phyloP scores from a whole-genome alignment of 2,113 vertebrate species.

The Thomomys bottae region DNA sequence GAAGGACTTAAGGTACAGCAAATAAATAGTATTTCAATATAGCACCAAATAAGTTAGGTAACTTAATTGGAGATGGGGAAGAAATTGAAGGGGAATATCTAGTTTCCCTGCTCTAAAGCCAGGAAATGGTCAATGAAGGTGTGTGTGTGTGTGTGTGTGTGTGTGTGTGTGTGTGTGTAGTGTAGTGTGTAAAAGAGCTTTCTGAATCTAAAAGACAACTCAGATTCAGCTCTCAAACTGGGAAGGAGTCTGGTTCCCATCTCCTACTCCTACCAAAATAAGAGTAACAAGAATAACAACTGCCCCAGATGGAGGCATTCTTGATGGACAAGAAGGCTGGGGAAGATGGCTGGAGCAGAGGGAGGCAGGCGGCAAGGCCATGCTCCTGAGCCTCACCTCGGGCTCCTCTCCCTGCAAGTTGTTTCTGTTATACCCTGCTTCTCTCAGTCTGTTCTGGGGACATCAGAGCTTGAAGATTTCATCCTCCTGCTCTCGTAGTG shows the following conservation, averaged over 20 bases:
- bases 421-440: constrained; percentile 44
- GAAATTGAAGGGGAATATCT: constrained; percentile 5
- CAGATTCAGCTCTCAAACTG: constrained; percentile 39
- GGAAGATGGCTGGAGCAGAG: neutral
- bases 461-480: constrained; percentile 93
- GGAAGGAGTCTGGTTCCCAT: neutral
- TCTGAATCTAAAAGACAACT: constrained; percentile 17
- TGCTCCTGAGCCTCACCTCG: constrained; percentile 59
- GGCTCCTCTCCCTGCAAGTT: constrained; percentile 47
- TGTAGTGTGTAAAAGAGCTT: constrained; percentile 20
- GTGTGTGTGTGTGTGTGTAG: constrained; percentile 27
- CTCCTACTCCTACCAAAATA: neutral
- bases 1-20: constrained; percentile 53
- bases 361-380: constrained; percentile 27
- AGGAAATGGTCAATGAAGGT: neutral
- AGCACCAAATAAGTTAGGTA: constrained; percentile 81
- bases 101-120: constrained; percentile 44
- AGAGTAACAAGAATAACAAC: neutral
- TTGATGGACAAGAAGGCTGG: neutral
- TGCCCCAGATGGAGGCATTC: neutral
- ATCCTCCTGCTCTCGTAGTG: constrained; percentile 90
- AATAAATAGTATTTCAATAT: constrained; percentile 79
- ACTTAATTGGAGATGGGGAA: neutral
- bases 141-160: neutral
- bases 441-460: constrained; percentile 32